Evolutionary conservation across 2,113 vertebrate genomes (phyloP).

Genomic region (Microtus oregoni): DNA sequence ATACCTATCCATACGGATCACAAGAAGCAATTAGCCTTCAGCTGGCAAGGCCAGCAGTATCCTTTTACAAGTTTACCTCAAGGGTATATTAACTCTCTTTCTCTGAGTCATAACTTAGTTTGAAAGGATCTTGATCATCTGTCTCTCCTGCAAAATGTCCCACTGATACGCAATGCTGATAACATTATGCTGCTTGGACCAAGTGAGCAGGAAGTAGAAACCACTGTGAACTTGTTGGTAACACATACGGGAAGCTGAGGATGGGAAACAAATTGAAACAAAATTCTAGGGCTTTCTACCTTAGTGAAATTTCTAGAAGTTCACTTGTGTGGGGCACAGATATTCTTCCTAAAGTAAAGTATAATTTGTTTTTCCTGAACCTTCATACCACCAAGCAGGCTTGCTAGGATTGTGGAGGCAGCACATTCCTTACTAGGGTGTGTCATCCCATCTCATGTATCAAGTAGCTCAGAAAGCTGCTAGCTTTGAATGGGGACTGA

Average conservation of each 20-base stretch:
- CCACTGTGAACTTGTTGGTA: not conserved
- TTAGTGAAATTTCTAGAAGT: not conserved
- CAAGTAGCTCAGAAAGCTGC: not conserved
- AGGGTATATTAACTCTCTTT: not conserved
- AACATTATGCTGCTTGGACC: not conserved
- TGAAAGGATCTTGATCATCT: not conserved
- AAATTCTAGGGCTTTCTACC: not conserved
- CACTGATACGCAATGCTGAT: not conserved
- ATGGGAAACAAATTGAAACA: not conserved
- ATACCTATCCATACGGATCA: not conserved
- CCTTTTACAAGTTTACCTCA: not conserved
- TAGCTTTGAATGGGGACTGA: not conserved
- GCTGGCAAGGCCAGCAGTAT: not conserved
- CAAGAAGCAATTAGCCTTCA: not conserved
- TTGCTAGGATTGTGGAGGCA: not conserved
- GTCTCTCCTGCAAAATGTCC: not conserved
- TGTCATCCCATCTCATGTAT: not conserved
- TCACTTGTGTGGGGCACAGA: not conserved
- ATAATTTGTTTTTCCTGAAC: not conserved
- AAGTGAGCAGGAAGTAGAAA: not conserved
- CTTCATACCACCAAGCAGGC: not conserved
- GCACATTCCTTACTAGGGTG: not conserved
- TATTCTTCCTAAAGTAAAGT: not conserved
- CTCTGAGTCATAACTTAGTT: not conserved
- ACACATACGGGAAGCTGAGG: not conserved